These are phyloP conservation scores for Cheumatopsyche charites DNA, from an alignment of 1,140 invertebrate species.

Conservation along the genomic window DNA sequence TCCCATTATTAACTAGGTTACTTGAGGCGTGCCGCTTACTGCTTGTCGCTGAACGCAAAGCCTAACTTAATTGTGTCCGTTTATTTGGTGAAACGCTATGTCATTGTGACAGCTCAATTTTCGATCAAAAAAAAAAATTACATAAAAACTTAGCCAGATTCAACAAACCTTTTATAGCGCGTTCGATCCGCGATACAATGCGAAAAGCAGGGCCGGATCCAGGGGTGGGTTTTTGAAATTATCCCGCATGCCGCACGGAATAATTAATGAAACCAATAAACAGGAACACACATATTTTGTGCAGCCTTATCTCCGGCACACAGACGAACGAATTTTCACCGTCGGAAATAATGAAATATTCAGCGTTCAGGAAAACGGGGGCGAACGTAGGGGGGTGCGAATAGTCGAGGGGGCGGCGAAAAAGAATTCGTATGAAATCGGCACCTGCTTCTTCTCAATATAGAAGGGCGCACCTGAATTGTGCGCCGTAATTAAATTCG, in stretches of 20 bases:
- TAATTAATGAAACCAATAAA: conserved; percentile 11
- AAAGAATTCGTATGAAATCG: conserved; percentile 30
- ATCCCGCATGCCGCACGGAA: neutral
- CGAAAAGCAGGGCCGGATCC: neutral
- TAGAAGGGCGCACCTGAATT: conserved; percentile 4
- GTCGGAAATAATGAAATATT: conserved; percentile 21
- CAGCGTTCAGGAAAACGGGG: no score
- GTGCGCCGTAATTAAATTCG: conserved; percentile 34
- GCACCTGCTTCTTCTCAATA: conserved; percentile 7
- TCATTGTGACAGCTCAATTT: no score
- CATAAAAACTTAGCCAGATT: no score
- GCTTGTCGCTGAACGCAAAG: no score
- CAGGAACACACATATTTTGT: neutral
- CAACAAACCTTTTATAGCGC: neutral
- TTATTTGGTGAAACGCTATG: no score
- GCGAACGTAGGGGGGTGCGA: no score
- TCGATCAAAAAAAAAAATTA: no score
- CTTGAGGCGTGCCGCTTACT: no score
- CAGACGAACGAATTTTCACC: conserved; percentile 14
- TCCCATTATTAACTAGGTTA: no score
- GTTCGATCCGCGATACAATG: neutral
- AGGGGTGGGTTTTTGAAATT: neutral
- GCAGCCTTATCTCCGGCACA: neutral
- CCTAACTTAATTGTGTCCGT: no score
- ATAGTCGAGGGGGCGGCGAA: neutral